These are phyloP conservation scores for Agrilus biguttatus DNA, from an alignment of 2,888 invertebrate species.

Conservation along the genomic window DNA sequence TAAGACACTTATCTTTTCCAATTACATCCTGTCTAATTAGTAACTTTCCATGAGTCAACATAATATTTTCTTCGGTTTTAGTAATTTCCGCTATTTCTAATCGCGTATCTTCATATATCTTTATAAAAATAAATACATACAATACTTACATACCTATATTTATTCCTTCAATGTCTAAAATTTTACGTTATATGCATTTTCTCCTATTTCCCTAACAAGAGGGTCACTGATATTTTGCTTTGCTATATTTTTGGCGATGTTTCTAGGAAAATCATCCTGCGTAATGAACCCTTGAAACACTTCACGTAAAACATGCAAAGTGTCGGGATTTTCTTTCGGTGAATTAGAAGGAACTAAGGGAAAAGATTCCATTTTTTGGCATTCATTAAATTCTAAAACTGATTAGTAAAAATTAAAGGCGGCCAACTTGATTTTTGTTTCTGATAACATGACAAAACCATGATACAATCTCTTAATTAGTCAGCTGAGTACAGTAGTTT, in stretches of 20 bases:
- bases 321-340: conserved; percentile 16
- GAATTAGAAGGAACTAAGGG: conserved; percentile 19
- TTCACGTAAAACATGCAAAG: conserved; percentile 18
- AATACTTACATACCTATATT: conserved; percentile 2
- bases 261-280: conserved; percentile 13
- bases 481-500: too few relatives aligned
- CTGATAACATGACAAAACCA: too few relatives aligned
- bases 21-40: conserved; percentile 16
- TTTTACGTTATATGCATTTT: conserved; percentile 3
- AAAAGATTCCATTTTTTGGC: conserved; percentile 17
- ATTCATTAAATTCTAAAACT: background rate
- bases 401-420: too few relatives aligned
- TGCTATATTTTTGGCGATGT: conserved; percentile 18
- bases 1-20: conserved; percentile 10
- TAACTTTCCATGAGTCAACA: conserved; percentile 18
- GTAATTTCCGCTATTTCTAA: conserved; percentile 12
- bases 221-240: conserved; percentile 12
- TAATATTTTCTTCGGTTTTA: conserved; percentile 17
- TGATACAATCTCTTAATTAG: too few relatives aligned
- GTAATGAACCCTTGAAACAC: conserved; percentile 21
- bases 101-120: conserved; percentile 12
- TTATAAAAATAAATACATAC: background rate
- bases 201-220: conserved; percentile 8
- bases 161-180: background rate
- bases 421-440: too few relatives aligned